Evolutionary conservation across 2,113 vertebrate genomes (phyloP), one percentile per base, ranked within the genome.

Genomic region (Leptobrachium leishanense): DNA sequence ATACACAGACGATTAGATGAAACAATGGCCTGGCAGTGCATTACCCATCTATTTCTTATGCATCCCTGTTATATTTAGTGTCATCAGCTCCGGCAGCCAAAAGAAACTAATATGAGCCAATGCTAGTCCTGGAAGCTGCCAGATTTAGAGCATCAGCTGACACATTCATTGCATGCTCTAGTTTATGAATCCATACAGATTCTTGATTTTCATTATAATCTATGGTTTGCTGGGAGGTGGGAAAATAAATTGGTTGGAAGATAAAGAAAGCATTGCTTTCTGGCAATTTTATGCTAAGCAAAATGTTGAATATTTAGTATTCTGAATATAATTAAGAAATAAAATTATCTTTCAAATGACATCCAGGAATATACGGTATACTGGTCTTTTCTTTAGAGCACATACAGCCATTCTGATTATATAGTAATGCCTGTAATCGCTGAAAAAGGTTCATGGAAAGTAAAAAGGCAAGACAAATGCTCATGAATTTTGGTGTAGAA

Each of bases 121-220:
- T 68, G 53, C 73, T 20, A 67, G 53, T 46, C 64, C 57, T 46
- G 31, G 40, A 12, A 1, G 43, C 71, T 74, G 77, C 77, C 77
- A 79, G 69, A 41, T 64, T 71, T n/a, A n/a, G 39, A 81, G 65
- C 72, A 74, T 68, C 78, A 74, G 64, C 72, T 68, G 78, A 81
- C 44, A 81, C 65, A 62, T 80, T 74, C 20, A 68, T 81, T 66
- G 11, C 15, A 54, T 43, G 13, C 42, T 46, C 12, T 66, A 40
- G 43, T 59, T 81, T 53, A 62, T 68, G 54, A 41, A 62, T 62
- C 66, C 41, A 77, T 68, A 39, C 8, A 31, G 69, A 20, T 72
- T 43, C n/a, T 46, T 54, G 31, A 12, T 20, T 40, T 31, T 31
- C 69, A 54, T 31, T 9, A 20, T 72, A 8, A 31, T 31, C 20